phyloP scores from a whole-genome alignment of 2,888 invertebrate species.

The Scelioninae gen. 1 region DNA sequence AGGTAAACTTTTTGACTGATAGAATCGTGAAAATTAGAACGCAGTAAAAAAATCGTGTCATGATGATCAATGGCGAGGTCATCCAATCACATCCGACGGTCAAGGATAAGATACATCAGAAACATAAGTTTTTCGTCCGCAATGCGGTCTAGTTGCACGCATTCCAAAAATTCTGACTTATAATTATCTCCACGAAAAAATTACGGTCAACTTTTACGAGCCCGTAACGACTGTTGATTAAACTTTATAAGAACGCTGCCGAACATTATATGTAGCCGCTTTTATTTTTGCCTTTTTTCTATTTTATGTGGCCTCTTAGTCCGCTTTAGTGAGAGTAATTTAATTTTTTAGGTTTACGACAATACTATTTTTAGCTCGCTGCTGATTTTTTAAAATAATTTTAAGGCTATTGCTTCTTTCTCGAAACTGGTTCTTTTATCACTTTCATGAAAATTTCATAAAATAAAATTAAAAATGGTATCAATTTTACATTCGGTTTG shows the following conservation, averaged over 20 bases:
- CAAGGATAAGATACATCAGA: conserved; percentile 37
- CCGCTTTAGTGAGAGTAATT: conserved; percentile 50
- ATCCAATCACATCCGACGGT: conserved; percentile 18
- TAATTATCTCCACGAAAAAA: conserved; percentile 49
- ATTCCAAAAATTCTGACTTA: conserved; percentile 48
- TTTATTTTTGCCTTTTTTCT: conserved; percentile 32
- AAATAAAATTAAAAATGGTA: conserved; percentile 7
- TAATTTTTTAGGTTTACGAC: conserved; percentile 46
- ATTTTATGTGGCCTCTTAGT: conserved; percentile 40
- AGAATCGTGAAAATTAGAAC: too few relatives aligned
- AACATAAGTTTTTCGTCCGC: conserved; percentile 41
- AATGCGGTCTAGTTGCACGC: conserved; percentile 52
- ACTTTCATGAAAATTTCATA: neutral
- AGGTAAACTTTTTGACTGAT: too few relatives aligned
- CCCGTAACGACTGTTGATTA: conserved; percentile 55
- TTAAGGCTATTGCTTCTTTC: neutral
- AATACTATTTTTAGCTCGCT: conserved; percentile 32
- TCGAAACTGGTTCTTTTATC: neutral
- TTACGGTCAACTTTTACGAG: conserved; percentile 57
- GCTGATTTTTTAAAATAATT: conserved; percentile 28
- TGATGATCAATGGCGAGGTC: conserved; percentile 21
- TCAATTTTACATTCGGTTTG: neutral
- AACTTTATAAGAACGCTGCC: conserved; percentile 58
- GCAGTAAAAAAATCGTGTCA: neutral
- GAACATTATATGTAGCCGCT: conserved; percentile 25